Evolutionary conservation across 1,140 invertebrate genomes (phyloP).

Genomic region (Harlomillsia oculata): DNA sequence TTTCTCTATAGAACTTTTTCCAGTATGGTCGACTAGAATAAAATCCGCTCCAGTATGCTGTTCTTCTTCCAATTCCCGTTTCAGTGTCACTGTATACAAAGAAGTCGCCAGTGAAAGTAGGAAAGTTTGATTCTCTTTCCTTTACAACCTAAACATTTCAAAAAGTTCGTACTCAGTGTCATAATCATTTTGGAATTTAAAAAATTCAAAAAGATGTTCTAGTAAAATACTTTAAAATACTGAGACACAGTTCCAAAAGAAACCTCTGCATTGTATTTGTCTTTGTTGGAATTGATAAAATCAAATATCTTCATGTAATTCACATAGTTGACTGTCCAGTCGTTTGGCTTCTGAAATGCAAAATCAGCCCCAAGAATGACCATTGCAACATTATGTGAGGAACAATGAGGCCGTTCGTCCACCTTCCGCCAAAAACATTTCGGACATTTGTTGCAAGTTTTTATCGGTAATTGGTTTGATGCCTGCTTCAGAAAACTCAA

Average conservation of each 20-base stretch:
- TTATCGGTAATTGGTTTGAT: not conserved
- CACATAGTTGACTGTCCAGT: not conserved
- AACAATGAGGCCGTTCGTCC: constrained; percentile 1
- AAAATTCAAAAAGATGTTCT: too few relatives aligned
- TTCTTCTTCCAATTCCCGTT: constrained; percentile 69
- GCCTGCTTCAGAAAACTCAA: not conserved
- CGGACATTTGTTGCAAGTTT: not conserved
- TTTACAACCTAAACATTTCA: constrained; percentile 26
- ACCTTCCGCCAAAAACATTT: not conserved
- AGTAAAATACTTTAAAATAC: constrained; percentile 4
- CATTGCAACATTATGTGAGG: not conserved
- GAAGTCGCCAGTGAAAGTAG: constrained; percentile 82
- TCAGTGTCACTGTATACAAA: constrained; percentile 88
- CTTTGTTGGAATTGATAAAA: constrained; percentile 1
- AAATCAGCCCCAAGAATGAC: constrained; percentile 5
- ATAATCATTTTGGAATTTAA: too few relatives aligned
- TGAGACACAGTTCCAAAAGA: constrained; percentile 5
- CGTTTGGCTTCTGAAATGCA: not conserved
- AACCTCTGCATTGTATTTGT: constrained; percentile 3
- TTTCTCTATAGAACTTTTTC: constrained; percentile 76
- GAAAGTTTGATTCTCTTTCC: constrained; percentile 55
- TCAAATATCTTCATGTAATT: constrained; percentile 13
- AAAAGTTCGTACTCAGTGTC: too few relatives aligned
- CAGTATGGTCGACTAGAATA: constrained; percentile 72
- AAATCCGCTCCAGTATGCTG: constrained; percentile 80